These are phyloP conservation scores for Polydrusus pterygomalis DNA, from an alignment of 2,888 invertebrate species.

Conservation along the genomic window DNA sequence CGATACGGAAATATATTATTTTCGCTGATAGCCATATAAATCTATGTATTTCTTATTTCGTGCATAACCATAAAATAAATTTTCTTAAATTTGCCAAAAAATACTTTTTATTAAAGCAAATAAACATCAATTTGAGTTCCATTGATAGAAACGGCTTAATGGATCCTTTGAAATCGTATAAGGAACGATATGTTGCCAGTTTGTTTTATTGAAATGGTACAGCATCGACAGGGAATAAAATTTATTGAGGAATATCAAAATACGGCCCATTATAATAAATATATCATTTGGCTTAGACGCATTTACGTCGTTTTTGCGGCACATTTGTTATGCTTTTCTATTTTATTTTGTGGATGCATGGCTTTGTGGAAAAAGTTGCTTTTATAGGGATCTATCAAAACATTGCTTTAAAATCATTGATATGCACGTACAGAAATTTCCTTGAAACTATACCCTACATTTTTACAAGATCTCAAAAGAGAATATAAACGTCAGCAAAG, in stretches of 20 bases:
- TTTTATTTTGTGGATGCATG: constrained; percentile 64
- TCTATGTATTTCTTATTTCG: neutral
- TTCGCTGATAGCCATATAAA: no score
- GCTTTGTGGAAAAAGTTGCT: neutral
- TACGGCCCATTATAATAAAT: constrained; percentile 68
- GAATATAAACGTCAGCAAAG: no score
- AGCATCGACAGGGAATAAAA: constrained; percentile 64
- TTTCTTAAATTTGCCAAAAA: constrained; percentile 4
- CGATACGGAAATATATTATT: no score
- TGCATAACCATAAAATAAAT: constrained; percentile 3
- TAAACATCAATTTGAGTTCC: constrained; percentile 40
- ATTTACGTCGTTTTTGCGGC: constrained; percentile 69
- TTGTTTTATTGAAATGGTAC: constrained; percentile 53
- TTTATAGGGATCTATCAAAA: constrained; percentile 17
- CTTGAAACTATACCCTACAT: no score
- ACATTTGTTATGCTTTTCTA: constrained; percentile 68
- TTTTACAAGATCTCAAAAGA: no score
- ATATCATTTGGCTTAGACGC: constrained; percentile 68
- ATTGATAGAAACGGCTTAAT: constrained; percentile 50
- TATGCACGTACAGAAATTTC: no score
- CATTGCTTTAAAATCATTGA: neutral
- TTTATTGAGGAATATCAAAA: constrained; percentile 63
- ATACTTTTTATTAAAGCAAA: constrained; percentile 36
- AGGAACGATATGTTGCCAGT: constrained; percentile 45
- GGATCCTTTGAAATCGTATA: constrained; percentile 46